These are phyloP conservation scores for Felis catus DNA, from an alignment of 2,113 vertebrate genomes.

Conservation along the genomic window DNA sequence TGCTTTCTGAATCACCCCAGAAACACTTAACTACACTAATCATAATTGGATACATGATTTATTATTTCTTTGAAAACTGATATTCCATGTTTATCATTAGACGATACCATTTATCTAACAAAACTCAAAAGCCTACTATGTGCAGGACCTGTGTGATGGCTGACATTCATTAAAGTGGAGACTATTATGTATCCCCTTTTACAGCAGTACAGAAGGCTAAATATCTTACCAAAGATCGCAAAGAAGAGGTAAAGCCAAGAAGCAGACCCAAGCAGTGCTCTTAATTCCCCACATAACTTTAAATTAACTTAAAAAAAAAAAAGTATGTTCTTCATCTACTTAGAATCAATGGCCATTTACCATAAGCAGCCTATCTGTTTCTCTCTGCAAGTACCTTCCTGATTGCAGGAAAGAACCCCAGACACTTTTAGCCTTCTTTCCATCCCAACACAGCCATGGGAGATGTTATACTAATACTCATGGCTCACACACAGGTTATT, in stretches of 20 bases:
- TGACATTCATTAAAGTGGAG: conserved; percentile 6
- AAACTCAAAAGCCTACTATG: conserved; percentile 39
- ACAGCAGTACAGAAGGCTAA: conserved; percentile 22
- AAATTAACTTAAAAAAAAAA: neutral
- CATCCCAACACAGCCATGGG: neutral
- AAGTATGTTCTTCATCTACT: neutral
- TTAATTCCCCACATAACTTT: neutral
- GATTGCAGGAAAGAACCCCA: neutral
- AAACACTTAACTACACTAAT: conserved; percentile 71
- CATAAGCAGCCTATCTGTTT: neutral
- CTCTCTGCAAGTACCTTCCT: neutral
- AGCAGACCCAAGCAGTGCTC: neutral
- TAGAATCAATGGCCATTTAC: neutral
- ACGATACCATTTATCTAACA: conserved; percentile 24
- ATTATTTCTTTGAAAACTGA: conserved; percentile 75
- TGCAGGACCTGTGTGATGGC: neutral
- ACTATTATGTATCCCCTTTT: neutral
- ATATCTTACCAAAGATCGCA: neutral
- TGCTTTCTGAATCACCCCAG: conserved; percentile 77
- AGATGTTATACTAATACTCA: neutral
- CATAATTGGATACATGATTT: conserved; percentile 76
- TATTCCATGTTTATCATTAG: conserved; percentile 64
- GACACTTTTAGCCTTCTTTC: conserved; percentile 24
- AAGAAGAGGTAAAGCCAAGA: conserved; percentile 3
- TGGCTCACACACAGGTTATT: neutral